These are phyloP conservation scores for Ashinkailepas kermadecensis DNA, from an alignment of 2,888 invertebrate species.

Conservation along the genomic window DNA sequence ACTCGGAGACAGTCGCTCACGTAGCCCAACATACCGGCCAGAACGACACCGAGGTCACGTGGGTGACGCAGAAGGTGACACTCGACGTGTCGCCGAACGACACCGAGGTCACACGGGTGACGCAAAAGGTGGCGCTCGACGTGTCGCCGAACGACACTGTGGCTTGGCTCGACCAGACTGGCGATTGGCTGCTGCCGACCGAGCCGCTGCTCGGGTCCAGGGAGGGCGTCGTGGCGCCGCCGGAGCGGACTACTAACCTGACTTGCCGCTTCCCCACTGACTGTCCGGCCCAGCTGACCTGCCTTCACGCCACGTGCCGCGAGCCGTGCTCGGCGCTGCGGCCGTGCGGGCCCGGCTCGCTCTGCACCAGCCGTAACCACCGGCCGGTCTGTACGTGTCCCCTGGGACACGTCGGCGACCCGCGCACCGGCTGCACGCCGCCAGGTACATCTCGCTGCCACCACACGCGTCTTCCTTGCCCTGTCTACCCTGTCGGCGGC, in stretches of 20 bases:
- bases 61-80: too few species aligned
- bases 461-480: conserved; percentile 7
- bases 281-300: conserved; percentile 26
- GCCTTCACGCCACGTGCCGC: conserved; percentile 24
- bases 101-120: too few species aligned
- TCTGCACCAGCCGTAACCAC: conserved; percentile 56
- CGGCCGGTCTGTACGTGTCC: conserved; percentile 49
- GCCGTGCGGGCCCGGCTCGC: conserved; percentile 56
- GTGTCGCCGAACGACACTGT: too few species aligned
- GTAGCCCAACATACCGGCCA: too few species aligned
- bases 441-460: conserved; percentile 36
- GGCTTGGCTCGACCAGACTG: too few species aligned
- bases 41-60: too few species aligned
- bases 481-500: neutral
- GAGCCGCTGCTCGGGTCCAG: neutral
- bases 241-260: neutral
- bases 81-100: too few species aligned
- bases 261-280: conserved; percentile 17
- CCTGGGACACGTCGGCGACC: conserved; percentile 69
- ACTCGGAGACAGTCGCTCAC: too few species aligned
- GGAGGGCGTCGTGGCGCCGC: neutral
- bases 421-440: conserved; percentile 55
- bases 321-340: conserved; percentile 27
- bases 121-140: too few species aligned
- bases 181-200: too few species aligned